A percentile compares a stretch with the other conserved stretches of the same genome.
phyloP scores from a whole-genome alignment of 2,113 vertebrate genomes.

The Chunga burmeisteri region DNA sequence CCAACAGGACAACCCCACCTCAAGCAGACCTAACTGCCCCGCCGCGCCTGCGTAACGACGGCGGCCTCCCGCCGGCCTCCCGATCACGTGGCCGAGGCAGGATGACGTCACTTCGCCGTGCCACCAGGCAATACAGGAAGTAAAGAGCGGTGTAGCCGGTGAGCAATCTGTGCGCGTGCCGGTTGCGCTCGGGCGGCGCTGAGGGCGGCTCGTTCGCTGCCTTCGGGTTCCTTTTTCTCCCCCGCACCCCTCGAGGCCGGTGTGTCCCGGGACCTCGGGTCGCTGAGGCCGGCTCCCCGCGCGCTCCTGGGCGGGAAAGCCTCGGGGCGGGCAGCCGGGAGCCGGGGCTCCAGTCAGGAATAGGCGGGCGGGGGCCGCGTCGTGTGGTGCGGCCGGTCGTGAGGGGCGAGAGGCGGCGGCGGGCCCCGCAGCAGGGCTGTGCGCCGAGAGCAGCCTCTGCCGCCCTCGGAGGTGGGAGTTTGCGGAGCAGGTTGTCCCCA shows the following conservation, averaged over 20 bases:
- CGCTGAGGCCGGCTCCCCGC: too few relatives aligned
- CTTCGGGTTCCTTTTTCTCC: neutral
- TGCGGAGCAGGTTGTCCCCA: neutral
- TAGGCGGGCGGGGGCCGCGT: too few relatives aligned
- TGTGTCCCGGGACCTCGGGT: too few relatives aligned
- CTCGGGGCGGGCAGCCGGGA: neutral
- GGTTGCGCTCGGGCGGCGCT: neutral
- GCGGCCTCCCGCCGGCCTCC: too few relatives aligned
- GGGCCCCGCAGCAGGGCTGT: too few relatives aligned
- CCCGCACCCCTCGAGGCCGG: too few relatives aligned
- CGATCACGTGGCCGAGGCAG: neutral
- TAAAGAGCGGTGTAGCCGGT: neutral
- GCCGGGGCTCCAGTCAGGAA: neutral
- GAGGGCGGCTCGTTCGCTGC: neutral
- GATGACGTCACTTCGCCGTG: neutral
- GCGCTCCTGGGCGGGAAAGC: too few relatives aligned
- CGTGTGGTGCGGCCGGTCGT: neutral
- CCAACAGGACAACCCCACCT: neutral
- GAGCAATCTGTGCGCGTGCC: neutral
- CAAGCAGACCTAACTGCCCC: rapidly evolving
- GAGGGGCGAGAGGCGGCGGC: neutral
- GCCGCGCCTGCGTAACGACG: neutral
- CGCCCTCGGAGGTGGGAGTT: neutral
- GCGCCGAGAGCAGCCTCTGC: neutral
- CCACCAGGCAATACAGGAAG: neutral